Evolutionary conservation across 2,888 invertebrate genomes (phyloP), one percentile per base, ranked within the genome.

Genomic region (Limenitis camilla): DNA sequence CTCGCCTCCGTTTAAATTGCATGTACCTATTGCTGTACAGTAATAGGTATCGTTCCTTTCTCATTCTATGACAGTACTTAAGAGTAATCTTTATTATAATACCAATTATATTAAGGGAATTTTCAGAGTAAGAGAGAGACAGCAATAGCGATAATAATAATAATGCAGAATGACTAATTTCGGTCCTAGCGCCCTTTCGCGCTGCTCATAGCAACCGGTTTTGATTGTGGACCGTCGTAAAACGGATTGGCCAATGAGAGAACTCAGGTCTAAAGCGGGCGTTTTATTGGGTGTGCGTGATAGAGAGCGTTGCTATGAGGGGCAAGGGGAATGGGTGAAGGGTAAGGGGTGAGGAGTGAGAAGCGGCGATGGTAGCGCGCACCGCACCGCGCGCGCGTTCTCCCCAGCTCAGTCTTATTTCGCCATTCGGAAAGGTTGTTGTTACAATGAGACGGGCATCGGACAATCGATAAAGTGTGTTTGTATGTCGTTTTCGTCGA

Each of bases 401-500:
- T 58, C 63, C 53, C n/a, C n/a, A n/a, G n/a, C 30, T 69, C 78
- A 85, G 84, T 85, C 76, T 79, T 78, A 78, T 83, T 85, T 81
- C 76, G 77, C 81, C 76, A 76, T 75, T 82, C 82, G 78, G 66
- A 81, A 77, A 83, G 85, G 84, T 82, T 85, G 83, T 81, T 76
- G 77, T 82, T 69, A 81, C 78, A 76, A 84, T 85, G 85, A 83
- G 76, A 76, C 84, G 78, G 78, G 77, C 76, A 71, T 73, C 76
- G 78, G 82, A 81, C 84, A 84, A 72, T 85, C 85, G 85, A 84
- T 86, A 85, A 84, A 85, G 86, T 86, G 86, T 86, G 86, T 87
- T 85, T 87, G 86, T 87, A 85, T 85, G 86, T 82, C 85, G 86
- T 85, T 83, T 84, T 83, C 84, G 82, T 85, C 85, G 81, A 81